Percentiles rank a stretch among this genome's conserved stretches.
Evolutionary conservation across 1,140 invertebrate genomes (phyloP).

Genomic region (Cyrtorhinus lividipennis): DNA sequence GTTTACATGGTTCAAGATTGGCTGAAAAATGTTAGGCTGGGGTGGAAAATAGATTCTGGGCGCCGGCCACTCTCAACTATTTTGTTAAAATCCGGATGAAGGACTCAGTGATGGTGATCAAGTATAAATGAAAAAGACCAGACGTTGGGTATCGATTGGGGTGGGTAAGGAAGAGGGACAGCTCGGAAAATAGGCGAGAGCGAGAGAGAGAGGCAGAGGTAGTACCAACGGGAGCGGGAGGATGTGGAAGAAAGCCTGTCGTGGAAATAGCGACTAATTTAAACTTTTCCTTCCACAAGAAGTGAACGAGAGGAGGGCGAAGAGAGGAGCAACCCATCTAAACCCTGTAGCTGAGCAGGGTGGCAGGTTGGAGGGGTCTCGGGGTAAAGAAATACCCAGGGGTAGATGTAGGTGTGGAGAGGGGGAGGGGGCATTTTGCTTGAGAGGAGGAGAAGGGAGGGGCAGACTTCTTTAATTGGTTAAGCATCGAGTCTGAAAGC

Average conservation of each 20-base stretch:
- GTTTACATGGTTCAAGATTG: no score
- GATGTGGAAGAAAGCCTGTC: background rate
- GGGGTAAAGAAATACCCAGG: no score
- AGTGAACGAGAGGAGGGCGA: background rate
- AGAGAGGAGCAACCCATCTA: background rate
- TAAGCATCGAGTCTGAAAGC: conserved; percentile 15
- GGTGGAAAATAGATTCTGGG: no score
- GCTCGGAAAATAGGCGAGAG: background rate
- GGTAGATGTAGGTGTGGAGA: no score
- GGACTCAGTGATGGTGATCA: background rate
- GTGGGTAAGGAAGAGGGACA: background rate
- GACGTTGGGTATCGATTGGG: conserved; percentile 6
- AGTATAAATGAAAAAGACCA: conserved; percentile 5
- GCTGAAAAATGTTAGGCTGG: no score
- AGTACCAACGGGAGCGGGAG: background rate
- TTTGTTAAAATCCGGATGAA: no score
- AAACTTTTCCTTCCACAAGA: conserved; percentile 13
- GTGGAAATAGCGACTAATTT: conserved; percentile 15
- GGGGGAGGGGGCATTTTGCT: background rate
- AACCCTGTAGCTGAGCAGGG: background rate
- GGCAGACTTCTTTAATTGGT: conserved; percentile 12
- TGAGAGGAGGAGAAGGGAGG: background rate
- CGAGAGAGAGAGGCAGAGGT: background rate
- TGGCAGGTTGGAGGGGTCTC: no score
- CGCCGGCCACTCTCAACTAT: no score